Evolutionary conservation across 30 jellyfish, hydroid and myxozoan genomes (phyloP), one percentile per base, ranked within the genome.

Genomic region (Cassiopea xamachana): DNA sequence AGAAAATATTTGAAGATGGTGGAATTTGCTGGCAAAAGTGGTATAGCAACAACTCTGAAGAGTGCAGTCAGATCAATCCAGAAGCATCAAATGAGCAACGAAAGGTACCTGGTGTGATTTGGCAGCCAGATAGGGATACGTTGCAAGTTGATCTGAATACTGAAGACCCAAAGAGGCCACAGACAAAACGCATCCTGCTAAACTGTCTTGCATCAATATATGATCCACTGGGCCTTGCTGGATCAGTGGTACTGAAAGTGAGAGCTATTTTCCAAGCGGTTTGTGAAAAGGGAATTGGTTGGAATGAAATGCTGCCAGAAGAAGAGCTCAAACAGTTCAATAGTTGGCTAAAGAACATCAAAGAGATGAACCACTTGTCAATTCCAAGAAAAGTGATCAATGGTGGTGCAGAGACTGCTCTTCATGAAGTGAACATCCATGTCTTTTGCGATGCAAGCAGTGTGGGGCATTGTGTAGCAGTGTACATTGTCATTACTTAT

Each of bases 401-500:
- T 55, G 12, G 64, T 55, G 47, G 60, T 7, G 43, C 5, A n/a
- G 87, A 70, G 10, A 48, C 69, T 60, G 88, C 43, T 18, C 9
- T 39, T 14, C 60, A 50, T 0, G 86, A 84, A 73, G 19, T 15
- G 39, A 18, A 3, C 6, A 51, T 84, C 15, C 88, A 71, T 48
- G 77, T 46, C 1, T 84, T 84, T 51, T 70, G 92, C 9, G 92
- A 84, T 69, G 87, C 92, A 72, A 84, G 92, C 86, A 2, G 46
- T 14, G 19, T 69, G 50, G 92, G 92, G 14, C 47, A 69, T n/a
- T 84, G 86, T 69, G 92, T 88, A 46, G 75, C 87, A 71, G 86
- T 84, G 64, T 84, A 84, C 48, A 27, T 73, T 18, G 92, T 73
- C 76, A 14, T 43, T 10, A 84, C 6, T 7, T 48, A 45, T 15